Conservation (phyloP, 2,113 vertebrate genomes). For the Malaclemys terrapin region DNA sequence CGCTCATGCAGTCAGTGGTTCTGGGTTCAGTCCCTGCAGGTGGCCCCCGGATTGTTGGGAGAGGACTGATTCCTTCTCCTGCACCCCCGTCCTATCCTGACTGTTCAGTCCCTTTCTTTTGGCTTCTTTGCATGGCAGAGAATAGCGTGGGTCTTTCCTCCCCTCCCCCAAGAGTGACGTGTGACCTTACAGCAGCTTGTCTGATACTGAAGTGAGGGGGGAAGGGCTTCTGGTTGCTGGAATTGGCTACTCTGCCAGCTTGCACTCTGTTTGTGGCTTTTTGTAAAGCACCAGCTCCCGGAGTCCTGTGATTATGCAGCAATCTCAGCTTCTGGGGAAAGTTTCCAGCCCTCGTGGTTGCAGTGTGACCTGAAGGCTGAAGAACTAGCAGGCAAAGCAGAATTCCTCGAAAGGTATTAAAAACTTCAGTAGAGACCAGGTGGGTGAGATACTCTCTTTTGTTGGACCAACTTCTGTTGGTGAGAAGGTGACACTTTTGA, state of each 20-base stretch:
- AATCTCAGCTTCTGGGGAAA: background rate
- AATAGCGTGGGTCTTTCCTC: background rate
- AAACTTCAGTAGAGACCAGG: background rate
- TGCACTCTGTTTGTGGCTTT: background rate
- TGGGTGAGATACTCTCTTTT: background rate
- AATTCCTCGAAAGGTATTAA: background rate
- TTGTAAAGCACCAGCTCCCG: background rate
- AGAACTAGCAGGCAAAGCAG: background rate
- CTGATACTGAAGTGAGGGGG: background rate
- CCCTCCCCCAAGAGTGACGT: background rate
- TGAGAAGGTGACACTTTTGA: background rate
- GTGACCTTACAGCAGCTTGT: background rate
- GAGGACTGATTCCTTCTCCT: background rate
- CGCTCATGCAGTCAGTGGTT: too few relatives aligned
- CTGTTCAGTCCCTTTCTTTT: background rate
- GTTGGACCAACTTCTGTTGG: background rate
- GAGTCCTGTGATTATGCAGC: background rate
- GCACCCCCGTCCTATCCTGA: background rate
- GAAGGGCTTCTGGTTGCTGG: background rate
- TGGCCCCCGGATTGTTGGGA: fast-evolving
- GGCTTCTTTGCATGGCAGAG: background rate
- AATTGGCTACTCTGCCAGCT: background rate
- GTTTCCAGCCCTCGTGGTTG: background rate
- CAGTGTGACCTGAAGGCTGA: background rate
- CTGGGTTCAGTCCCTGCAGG: background rate